Percentiles rank a stretch among this genome's conserved stretches.
These are phyloP conservation scores for Cladopsammia gracilis DNA, from an alignment of 64 coral and sea anemone species.

Conservation along the genomic window DNA sequence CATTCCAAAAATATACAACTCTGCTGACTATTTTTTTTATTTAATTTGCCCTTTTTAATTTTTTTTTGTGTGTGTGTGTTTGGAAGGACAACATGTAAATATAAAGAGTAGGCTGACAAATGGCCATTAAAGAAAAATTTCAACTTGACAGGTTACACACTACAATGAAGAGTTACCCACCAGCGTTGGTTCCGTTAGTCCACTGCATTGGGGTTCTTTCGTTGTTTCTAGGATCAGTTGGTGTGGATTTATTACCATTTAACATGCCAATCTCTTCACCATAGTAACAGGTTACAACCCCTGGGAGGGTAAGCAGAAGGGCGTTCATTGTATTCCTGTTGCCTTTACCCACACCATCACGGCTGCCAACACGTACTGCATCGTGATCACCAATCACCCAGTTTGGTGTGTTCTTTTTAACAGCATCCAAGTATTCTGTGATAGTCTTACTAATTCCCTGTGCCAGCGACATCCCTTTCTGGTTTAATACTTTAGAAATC, in stretches of 20 bases:
- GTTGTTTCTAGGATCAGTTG: background rate
- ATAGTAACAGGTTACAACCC: slow-evolving; percentile 58
- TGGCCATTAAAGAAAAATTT: too few species aligned
- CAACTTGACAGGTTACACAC: too few species aligned
- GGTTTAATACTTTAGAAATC: slow-evolving; percentile 35
- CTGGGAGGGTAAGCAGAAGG: slow-evolving; percentile 80
- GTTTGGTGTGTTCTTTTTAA: slow-evolving; percentile 37
- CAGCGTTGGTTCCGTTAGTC: slow-evolving; percentile 18
- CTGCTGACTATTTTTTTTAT: too few species aligned
- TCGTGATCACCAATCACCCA: slow-evolving; percentile 53
- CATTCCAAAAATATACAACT: too few species aligned
- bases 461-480: background rate
- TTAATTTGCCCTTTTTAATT: too few species aligned
- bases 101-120: too few species aligned
- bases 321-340: slow-evolving; percentile 80
- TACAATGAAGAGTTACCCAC: slow-evolving; percentile 8
- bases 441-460: slow-evolving; percentile 57
- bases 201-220: slow-evolving; percentile 74
- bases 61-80: too few species aligned
- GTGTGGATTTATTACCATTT: background rate
- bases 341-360: background rate
- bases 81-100: too few species aligned
- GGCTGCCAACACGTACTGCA: slow-evolving; percentile 15
- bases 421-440: slow-evolving; percentile 40
- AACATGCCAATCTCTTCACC: slow-evolving; percentile 89